phyloP scores from a whole-genome alignment of 2,113 vertebrate genomes.

The Electrona antarctica region DNA sequence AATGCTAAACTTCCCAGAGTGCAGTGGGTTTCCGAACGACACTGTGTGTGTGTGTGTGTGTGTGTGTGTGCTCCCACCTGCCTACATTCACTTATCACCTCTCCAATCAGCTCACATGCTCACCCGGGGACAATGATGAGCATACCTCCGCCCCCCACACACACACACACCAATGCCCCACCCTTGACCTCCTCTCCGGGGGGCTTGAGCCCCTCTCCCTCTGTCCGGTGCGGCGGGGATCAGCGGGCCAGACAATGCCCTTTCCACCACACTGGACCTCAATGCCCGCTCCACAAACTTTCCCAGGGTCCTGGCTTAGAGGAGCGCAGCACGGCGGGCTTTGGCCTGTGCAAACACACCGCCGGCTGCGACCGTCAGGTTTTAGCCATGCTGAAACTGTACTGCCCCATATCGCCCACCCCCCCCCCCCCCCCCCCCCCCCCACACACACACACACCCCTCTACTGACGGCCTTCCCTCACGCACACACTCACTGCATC shows the following conservation, averaged over 20 bases:
- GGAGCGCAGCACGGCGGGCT: slow-evolving; percentile 66
- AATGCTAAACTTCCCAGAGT: no score
- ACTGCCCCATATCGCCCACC: slow-evolving; percentile 17
- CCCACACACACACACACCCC: no score
- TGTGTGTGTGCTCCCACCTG: slow-evolving; percentile 4
- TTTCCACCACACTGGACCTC: slow-evolving; percentile 78
- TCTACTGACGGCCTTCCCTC: no score
- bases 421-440: not conserved
- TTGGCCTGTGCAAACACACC: slow-evolving; percentile 74
- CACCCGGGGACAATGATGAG: slow-evolving; percentile 55
- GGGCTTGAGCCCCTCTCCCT: slow-evolving; percentile 56
- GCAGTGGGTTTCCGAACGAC: no score
- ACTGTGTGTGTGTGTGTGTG: slow-evolving; percentile 26
- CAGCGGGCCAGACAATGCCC: slow-evolving; percentile 71
- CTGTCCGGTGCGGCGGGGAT: slow-evolving; percentile 65
- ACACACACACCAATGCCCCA: slow-evolving; percentile 24
- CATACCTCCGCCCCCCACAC: slow-evolving; percentile 44
- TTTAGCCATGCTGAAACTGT: slow-evolving; percentile 7
- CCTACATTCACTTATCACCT: slow-evolving; percentile 38
- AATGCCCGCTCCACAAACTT: slow-evolving; percentile 78
- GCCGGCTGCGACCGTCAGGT: slow-evolving; percentile 54
- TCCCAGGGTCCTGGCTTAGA: slow-evolving; percentile 80
- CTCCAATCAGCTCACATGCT: slow-evolving; percentile 52
- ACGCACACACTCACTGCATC: not conserved
- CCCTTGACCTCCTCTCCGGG: slow-evolving; percentile 52